Evolutionary conservation across 2,797 vertebrate species (phyloP), one percentile per base, ranked within the genome.

Genomic region (Acestrorhynchus altus): DNA sequence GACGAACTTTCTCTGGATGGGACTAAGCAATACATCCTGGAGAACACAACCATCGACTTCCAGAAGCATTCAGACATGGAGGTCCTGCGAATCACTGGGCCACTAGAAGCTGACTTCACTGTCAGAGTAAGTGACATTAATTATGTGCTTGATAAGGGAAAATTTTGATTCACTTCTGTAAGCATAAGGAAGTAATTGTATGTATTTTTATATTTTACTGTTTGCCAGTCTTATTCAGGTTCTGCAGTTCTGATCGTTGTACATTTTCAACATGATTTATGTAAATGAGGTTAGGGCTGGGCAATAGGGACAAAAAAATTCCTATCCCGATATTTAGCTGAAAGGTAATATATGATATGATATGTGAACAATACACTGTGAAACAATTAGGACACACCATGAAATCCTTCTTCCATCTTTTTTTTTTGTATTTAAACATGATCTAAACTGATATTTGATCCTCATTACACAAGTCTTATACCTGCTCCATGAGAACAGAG

Each of bases 51-150:
- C 72, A 78, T 98, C 52, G 96, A 97, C 86, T 98, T 94, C 90
- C 97, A 98, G 91, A 96, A 94, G 84, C 94, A 96, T 83, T 84
- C 95, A 9, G 97, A 98, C 84, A 99, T 98, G 89, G 96, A 98
- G 88, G 90, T 98, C 79, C 84, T 99, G 84, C 95, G 94, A 86
- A 95, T 98, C 82, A 77, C 92, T 24, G 98, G 97, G 3, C 97
- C 98, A 8, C 94, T 99, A 4, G 91, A 92, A 75, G 96, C 96
- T 40, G 98, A 99, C 86, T 97, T 99, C 87, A 96, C 95, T 40
- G 66, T 99, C 83, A 98, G 98, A 93, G 98, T 98, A 91, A 95
- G 22, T 9, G 56, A 15, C 49, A 71, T 57, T 44, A 12, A 46
- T 76, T 42, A 76, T n/a, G 20, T 26, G 15, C 28, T n/a, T n/a